Evolutionary conservation across 1,140 invertebrate genomes (phyloP), one percentile per base, ranked within the genome.

Genomic region (Drosophila busckii): DNA sequence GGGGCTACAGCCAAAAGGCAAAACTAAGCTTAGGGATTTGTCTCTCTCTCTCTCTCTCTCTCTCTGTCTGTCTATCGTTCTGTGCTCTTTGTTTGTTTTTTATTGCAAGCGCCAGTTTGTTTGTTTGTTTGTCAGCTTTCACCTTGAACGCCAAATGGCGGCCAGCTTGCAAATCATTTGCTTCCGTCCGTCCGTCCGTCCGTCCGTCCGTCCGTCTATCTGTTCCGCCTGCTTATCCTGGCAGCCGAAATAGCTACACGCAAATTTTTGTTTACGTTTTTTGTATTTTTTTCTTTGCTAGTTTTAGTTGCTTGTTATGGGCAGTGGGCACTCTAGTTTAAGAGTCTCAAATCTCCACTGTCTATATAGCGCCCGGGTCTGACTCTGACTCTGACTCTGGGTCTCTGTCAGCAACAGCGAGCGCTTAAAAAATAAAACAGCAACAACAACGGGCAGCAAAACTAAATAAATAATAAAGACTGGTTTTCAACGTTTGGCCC

Each of bases 191-290:
- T 44, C 40, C 12, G 17, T 15, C 4, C 8, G 8, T 10, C 7
- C 13, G 6, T 9, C n/a, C n/a, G n/a, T n/a, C n/a, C n/a, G n/a
- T n/a, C n/a, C n/a, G n/a, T n/a, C n/a, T n/a, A n/a, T n/a, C n/a
- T n/a, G n/a, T n/a, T n/a, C n/a, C n/a, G n/a, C n/a, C 31, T 12
- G 17, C 44, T 55, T 45, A 46, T 56, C 63, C 52, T 66, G 42
- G 19, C 45, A 40, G 25, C 42, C 13, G 38, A 40, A 64, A 44
- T 38, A 28, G 28, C 46, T 32, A 42, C 19, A 55, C 61, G 45
- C 45, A 34, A 38, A 23, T 49, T 62, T 78, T 71, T 80, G 71
- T 80, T 80, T 80, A 80, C 56, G 52, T 71, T 76, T 59, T 42
- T 49, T 35, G 31, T 54, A 19, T 28, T 35, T 22, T 37, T 10